Evolutionary conservation across 2,797 vertebrate species (phyloP).

Genomic region (Scolopax bukidnonensis): DNA sequence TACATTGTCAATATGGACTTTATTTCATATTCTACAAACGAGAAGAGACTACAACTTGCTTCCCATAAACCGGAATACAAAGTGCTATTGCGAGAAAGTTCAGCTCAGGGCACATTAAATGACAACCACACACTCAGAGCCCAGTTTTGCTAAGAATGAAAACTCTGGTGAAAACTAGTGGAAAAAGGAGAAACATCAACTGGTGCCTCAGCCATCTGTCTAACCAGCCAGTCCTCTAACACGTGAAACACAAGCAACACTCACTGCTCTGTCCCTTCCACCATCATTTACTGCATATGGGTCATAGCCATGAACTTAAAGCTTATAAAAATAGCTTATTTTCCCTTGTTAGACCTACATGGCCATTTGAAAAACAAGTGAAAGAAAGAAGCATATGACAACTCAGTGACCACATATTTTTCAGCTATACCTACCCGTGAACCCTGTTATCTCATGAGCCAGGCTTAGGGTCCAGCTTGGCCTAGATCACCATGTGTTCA

Average conservation of each 20-base stretch:
- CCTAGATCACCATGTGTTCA: background rate
- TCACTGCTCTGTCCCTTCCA: background rate
- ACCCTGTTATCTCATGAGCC: background rate
- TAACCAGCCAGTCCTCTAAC: background rate
- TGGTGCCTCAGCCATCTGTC: background rate
- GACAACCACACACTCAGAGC: background rate
- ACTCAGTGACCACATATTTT: background rate
- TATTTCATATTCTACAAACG: background rate
- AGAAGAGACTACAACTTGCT: background rate
- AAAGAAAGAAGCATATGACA: background rate
- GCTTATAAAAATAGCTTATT: background rate
- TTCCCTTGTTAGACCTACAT: background rate
- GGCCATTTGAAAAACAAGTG: background rate
- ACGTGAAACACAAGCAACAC: background rate
- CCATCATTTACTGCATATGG: accelerated
- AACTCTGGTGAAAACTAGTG: background rate
- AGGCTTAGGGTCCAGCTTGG: background rate
- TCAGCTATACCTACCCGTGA: too few relatives aligned
- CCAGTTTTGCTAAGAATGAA: background rate
- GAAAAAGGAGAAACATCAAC: background rate
- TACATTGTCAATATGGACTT: background rate
- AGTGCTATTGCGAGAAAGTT: background rate
- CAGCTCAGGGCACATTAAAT: background rate
- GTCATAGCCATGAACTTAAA: background rate
- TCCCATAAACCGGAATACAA: background rate